Evolutionary conservation across 1,140 invertebrate species (phyloP), one percentile per base, ranked within the genome.

Genomic region (Drosophila ogumai): DNA sequence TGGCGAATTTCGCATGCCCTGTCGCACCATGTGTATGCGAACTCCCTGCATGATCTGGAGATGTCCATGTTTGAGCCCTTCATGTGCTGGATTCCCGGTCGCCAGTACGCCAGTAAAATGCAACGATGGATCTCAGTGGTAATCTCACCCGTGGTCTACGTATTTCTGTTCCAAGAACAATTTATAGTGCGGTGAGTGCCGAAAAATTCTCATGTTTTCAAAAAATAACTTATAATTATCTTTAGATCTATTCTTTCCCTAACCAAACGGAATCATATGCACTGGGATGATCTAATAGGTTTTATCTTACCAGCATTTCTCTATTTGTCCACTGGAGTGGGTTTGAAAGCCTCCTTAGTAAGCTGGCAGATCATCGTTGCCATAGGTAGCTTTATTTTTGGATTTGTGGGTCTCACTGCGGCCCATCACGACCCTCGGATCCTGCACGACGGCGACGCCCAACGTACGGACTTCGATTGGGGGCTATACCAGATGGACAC

Each of bases 381-480:
- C 3, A 69, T 94, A 0, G 93, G 84, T 0, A 96, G 96, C 81
- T 94, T 95, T 36, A 65, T 94, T 5, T 96, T 97, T 86, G 92
- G 82, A 10, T 81, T 94, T 1, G 94, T 97, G 44, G 96, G 96
- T 7, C 71, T 96, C 0, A 96, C 95, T 77, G 97, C 96, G 5
- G 96, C 95, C 36, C 97, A 98, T 94, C 96, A 97, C 92, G 96
- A 96, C 93, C 96, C 96, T 0, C 94, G 96, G 6, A 95, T 96
- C 50, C 96, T 96, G 75, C 97, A 97, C 79, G 96, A 97, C 85
- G 96, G 97, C 2, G 97, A 97, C 87, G 93, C 94, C 69, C 81
- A 94, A 4, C 72, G 90, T 2, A 60, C 93, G 17, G 94, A 95
- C 66, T 85, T 94, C 2, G 96, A 97, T 82, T 97, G 96, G 96